phyloP scores from a whole-genome alignment of 2,113 vertebrate genomes.

The Colaptes auratus region DNA sequence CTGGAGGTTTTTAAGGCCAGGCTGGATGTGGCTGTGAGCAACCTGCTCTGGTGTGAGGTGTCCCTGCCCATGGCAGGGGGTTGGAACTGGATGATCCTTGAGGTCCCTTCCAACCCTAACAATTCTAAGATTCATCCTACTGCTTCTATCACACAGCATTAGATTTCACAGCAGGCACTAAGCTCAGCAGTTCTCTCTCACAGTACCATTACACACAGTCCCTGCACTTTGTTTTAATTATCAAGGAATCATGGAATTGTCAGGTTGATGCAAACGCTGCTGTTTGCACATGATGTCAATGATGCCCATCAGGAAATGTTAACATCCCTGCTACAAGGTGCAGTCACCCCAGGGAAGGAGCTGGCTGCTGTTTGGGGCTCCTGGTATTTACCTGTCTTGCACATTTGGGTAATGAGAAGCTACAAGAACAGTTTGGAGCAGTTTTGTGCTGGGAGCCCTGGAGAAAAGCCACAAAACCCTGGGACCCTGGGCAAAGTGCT shows the following conservation, averaged over 20 bases:
- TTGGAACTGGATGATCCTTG: too few relatives aligned
- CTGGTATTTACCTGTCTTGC: neutral
- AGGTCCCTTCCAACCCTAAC: too few relatives aligned
- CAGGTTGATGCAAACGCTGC: neutral
- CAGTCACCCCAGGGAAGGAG: neutral
- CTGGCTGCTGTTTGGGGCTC: neutral
- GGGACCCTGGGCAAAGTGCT: fast-evolving
- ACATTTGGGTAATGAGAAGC: neutral
- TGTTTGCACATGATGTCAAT: neutral
- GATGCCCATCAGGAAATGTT: fast-evolving
- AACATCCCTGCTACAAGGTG: neutral
- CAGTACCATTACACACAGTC: neutral
- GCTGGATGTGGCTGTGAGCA: too few relatives aligned
- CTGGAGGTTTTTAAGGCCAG: too few relatives aligned
- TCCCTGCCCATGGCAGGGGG: too few relatives aligned
- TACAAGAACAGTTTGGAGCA: neutral
- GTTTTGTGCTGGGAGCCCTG: neutral
- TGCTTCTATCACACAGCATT: neutral
- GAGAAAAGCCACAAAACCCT: neutral
- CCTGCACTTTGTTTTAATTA: neutral
- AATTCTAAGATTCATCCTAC: neutral
- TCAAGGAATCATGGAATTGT: neutral
- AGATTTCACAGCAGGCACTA: neutral
- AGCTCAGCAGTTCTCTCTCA: neutral
- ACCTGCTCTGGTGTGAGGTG: too few relatives aligned